A percentile compares a stretch with the other conserved stretches of the same genome.
phyloP scores from a whole-genome alignment of 2,113 vertebrate species.

The Okapia johnstoni region DNA sequence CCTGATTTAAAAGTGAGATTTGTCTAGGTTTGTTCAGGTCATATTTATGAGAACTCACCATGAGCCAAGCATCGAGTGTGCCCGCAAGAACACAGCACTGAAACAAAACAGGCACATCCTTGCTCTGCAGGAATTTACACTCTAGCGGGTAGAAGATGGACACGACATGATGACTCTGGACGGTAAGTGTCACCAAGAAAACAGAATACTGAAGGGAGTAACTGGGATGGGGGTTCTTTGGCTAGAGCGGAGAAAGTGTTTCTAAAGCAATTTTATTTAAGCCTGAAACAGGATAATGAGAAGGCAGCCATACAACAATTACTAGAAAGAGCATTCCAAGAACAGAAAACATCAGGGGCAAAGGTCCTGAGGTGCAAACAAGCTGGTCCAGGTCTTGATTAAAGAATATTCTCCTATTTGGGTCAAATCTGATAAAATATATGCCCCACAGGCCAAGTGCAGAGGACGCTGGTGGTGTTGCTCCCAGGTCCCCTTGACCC shows the following conservation, averaged over 20 bases:
- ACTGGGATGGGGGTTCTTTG: not conserved
- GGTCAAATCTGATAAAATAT: not conserved
- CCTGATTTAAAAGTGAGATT: not conserved
- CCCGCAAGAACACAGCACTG: accelerated
- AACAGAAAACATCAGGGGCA: not conserved
- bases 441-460: not conserved
- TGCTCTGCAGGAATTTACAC: accelerated
- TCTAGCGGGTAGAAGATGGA: not conserved
- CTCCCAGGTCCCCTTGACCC: accelerated
- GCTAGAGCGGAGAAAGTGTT: not conserved
- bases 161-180: not conserved
- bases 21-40: not conserved
- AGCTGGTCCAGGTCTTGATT: not conserved
- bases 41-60: too few relatives aligned
- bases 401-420: too few relatives aligned
- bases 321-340: not conserved
- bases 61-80: accelerated
- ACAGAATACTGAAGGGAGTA: too few relatives aligned
- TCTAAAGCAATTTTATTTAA: not conserved
- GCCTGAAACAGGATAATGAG: not conserved
- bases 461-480: not conserved
- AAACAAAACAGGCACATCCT: accelerated
- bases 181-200: not conserved
- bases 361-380: not conserved
- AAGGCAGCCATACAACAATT: not conserved